A percentile compares a stretch with the other conserved stretches of the same genome.
Evolutionary conservation across 2,888 invertebrate species (phyloP).

Genomic region (Euproctis similis): DNA sequence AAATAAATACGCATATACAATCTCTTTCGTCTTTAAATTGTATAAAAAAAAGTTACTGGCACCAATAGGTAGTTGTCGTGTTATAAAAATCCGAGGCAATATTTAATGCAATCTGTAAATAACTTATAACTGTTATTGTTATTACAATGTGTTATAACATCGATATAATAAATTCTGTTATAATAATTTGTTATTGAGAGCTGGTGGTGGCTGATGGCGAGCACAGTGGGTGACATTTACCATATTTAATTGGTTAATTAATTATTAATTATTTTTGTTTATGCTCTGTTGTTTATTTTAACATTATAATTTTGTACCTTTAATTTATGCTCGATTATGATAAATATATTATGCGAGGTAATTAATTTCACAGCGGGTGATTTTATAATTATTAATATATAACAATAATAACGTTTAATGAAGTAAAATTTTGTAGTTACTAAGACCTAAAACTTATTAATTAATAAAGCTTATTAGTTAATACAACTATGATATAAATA

Average conservation of each 20-base stretch:
- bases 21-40: not conserved
- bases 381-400: not conserved
- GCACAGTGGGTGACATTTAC: too few relatives aligned
- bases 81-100: conserved; percentile 12
- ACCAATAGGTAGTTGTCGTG: conserved; percentile 9
- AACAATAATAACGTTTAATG: too few relatives aligned
- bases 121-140: conserved; percentile 5
- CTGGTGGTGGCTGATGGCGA: too few relatives aligned
- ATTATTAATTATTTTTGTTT: conserved; percentile 15
- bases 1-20: too few relatives aligned
- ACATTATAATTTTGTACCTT: conserved; percentile 2
- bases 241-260: conserved; percentile 9
- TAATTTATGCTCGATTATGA: not conserved
- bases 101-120: too few relatives aligned
- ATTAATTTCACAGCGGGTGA: conserved; percentile 4
- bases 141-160: conserved; percentile 3
- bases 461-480: too few relatives aligned
- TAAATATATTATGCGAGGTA: conserved; percentile 1
- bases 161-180: conserved; percentile 18
- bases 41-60: conserved; percentile 6
- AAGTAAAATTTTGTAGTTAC: too few relatives aligned
- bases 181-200: conserved; percentile 14
- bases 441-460: too few relatives aligned
- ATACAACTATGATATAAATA: too few relatives aligned
- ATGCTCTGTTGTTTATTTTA: conserved; percentile 1